Base-by-base conservation (phyloP, 2,797 vertebrate species). In the Enteromius mattozi region DNA sequence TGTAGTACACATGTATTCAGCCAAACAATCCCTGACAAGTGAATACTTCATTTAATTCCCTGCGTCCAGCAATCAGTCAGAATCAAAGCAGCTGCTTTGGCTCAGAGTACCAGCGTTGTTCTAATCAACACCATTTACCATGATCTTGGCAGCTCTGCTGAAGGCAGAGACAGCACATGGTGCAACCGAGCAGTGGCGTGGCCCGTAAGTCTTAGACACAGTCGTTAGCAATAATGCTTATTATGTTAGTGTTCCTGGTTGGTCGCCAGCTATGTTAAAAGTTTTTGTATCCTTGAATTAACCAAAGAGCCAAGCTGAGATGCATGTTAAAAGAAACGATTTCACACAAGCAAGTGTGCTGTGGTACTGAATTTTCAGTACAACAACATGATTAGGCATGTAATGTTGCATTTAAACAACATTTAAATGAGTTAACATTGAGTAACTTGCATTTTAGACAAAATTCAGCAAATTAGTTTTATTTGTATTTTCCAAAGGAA, bases 61-160 rank as follows among this genome's bases (percentile, higher is more conserved):
- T 92, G 91, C 92, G 90, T 93, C 93, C 91, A 92, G 94, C 92
- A 95, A 94, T 95, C 94, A 94, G 89, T 92, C 88, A 90, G 86
- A 95, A 95, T 94, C 92, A 93, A 94, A 95, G 93, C 94, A 95
- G 93, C 93, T 95, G 94, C 91, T 92, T 91, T 89, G 88, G 89
- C 92, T 92, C 90, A 88, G 84, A 93, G 93, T 92, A 86, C 91
- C 91, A 90, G 92, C 93, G 92, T 94, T 93, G 92, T 91, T 74
- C 92, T 93, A 95, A 95, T 95, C 94, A 95, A 93, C 89, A 94
- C 93, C 90, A 80, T 95, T 95, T 94, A 93, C 91, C 87, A 49
- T 89, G 88, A 91, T 87, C 88, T 88, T 56, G 61, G 88, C 87
- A 80, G 88, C 78, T 84, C 65, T 77, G 17, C 40, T 76, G 37